Conservation (phyloP, 2,797 vertebrate species). For the Anguilla anguilla region DNA sequence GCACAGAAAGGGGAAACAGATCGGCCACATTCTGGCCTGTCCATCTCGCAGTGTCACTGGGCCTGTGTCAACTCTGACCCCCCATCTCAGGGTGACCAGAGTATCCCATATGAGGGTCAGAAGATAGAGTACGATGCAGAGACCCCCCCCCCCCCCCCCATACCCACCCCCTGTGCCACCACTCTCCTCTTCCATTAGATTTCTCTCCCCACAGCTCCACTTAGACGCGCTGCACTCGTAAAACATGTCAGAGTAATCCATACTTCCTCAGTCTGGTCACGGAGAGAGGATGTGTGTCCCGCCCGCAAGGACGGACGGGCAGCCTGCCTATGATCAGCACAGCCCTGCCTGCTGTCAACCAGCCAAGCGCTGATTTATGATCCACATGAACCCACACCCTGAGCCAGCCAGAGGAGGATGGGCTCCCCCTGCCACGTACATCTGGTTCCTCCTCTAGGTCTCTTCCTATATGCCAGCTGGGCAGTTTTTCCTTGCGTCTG, state of each 20-base stretch:
- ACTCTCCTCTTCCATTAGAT: neutral
- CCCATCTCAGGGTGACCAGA: neutral
- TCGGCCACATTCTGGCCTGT: neutral
- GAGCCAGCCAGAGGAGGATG: too few relatives aligned
- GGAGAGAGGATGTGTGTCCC: neutral
- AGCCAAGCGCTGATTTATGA: too few relatives aligned
- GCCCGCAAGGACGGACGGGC: neutral
- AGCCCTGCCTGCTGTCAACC: neutral
- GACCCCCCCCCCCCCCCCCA: neutral
- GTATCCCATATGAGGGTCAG: neutral
- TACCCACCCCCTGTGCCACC: neutral
- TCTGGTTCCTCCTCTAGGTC: too few relatives aligned
- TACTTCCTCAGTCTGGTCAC: neutral
- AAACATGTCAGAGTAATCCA: neutral
- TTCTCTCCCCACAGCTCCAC: neutral
- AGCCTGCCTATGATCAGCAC: neutral
- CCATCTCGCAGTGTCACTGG: neutral
- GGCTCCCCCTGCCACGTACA: too few relatives aligned
- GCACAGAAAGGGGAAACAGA: conserved; percentile 7
- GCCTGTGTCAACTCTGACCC: too few relatives aligned
- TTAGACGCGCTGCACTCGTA: neutral
- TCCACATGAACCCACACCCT: too few relatives aligned
- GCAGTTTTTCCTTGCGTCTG: too few relatives aligned
- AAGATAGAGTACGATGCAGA: neutral
- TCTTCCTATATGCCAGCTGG: too few relatives aligned